Conservation (phyloP, 2,113 vertebrate species). For the Fregetta grallaria region DNA sequence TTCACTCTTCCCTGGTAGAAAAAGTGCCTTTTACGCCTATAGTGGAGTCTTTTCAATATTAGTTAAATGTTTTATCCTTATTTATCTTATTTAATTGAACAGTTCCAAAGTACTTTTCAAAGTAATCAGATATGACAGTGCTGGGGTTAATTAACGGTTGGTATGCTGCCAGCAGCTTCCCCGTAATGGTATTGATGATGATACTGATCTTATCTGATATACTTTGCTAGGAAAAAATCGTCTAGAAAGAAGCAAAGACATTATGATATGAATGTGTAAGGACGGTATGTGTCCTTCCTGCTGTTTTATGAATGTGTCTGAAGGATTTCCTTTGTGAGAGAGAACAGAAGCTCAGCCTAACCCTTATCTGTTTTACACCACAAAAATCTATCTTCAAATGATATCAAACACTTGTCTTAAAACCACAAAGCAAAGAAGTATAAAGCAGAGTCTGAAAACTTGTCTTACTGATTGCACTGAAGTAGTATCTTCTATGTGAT, state of each 20-base stretch:
- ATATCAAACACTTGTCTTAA: conserved; percentile 42
- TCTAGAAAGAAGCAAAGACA: neutral
- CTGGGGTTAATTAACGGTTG: conserved; percentile 58
- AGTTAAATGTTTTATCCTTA: conserved; percentile 38
- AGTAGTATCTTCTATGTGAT: neutral
- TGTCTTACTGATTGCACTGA: neutral
- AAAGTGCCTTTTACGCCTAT: neutral
- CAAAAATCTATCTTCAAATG: conserved; percentile 37
- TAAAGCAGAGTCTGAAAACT: neutral
- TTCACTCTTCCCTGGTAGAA: neutral
- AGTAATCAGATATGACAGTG: conserved; percentile 53
- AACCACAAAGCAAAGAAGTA: neutral
- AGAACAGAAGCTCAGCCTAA: conserved; percentile 18
- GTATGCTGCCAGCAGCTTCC: conserved; percentile 48
- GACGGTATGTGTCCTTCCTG: conserved; percentile 63
- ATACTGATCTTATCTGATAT: conserved; percentile 54
- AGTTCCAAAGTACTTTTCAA: conserved; percentile 21
- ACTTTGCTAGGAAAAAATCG: neutral
- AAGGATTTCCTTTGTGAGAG: conserved; percentile 38
- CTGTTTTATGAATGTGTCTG: conserved; percentile 29
- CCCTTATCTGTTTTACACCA: neutral
- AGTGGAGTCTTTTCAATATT: conserved; percentile 3
- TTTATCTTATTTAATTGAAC: conserved; percentile 41
- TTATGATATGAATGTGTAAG: conserved; percentile 37
- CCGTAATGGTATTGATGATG: conserved; percentile 16